A percentile compares a stretch with the other conserved stretches of the same genome.
These are phyloP conservation scores for Eciton burchellii DNA, from an alignment of 1,140 invertebrate genomes.

Conservation along the genomic window DNA sequence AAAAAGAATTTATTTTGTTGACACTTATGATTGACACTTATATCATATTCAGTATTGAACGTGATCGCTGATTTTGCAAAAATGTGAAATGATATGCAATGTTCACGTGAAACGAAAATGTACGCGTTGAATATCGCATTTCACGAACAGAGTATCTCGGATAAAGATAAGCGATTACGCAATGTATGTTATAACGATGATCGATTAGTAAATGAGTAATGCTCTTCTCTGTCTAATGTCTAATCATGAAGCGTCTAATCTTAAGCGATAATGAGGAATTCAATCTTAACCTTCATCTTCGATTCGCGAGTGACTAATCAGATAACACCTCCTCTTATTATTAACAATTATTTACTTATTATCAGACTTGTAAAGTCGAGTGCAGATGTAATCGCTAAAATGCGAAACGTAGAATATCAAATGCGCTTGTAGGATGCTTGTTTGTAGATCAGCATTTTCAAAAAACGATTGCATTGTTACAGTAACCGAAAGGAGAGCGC, in stretches of 20 bases:
- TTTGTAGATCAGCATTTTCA: not conserved
- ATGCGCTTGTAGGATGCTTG: not conserved
- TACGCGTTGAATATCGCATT: not conserved
- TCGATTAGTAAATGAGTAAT: conserved; percentile 15
- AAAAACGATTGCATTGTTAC: conserved; percentile 40
- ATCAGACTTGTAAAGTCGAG: not conserved
- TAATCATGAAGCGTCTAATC: conserved; percentile 35
- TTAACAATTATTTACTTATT: conserved; percentile 17
- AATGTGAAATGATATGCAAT: not conserved
- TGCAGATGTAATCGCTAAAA: not conserved
- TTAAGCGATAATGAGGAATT: conserved; percentile 10
- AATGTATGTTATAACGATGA: not conserved
- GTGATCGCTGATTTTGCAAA: not conserved
- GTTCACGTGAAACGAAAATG: not conserved
- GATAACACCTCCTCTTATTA: not conserved
- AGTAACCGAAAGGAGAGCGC: conserved; percentile 57
- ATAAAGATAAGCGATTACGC: not conserved
- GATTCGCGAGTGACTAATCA: conserved; percentile 38
- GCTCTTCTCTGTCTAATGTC: conserved; percentile 10
- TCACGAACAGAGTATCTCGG: not conserved
- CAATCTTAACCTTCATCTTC: conserved; percentile 46
- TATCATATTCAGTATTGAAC: not conserved
- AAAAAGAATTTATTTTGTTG: not conserved
- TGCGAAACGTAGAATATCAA: not conserved
- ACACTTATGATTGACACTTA: not conserved